Percentiles rank a stretch among this genome's conserved stretches.
These are phyloP conservation scores for Herpetotheres cachinnans DNA, from an alignment of 2,113 vertebrate genomes.

Conservation along the genomic window DNA sequence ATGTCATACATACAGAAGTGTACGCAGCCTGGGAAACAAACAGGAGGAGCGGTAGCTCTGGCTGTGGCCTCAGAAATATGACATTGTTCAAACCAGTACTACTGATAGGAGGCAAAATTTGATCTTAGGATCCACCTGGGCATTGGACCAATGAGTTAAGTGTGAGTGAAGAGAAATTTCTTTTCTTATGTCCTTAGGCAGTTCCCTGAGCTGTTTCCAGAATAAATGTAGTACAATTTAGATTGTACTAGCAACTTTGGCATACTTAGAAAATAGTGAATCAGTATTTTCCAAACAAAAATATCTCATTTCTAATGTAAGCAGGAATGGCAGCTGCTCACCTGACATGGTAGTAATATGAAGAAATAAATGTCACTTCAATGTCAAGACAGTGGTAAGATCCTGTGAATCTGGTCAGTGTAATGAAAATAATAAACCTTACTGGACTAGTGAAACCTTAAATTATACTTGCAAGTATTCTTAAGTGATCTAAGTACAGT, in stretches of 20 bases:
- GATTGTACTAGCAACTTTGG: neutral
- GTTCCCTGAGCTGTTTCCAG: neutral
- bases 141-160: neutral
- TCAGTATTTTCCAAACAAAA: neutral
- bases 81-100: neutral
- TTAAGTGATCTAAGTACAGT: neutral
- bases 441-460: neutral
- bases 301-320: neutral
- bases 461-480: neutral
- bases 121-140: neutral
- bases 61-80: neutral
- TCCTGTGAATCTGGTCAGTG: neutral
- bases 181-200: neutral
- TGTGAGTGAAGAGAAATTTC: neutral
- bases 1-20: neutral
- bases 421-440: neutral
- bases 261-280: neutral
- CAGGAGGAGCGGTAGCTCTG: neutral
- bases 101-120: neutral
- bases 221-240: neutral
- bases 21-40: neutral
- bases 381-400: neutral
- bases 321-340: neutral
- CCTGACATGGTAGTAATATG: neutral
- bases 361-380: neutral